Evolutionary conservation across 2,113 vertebrate species (phyloP).

Genomic region (Cardinalis cardinalis): DNA sequence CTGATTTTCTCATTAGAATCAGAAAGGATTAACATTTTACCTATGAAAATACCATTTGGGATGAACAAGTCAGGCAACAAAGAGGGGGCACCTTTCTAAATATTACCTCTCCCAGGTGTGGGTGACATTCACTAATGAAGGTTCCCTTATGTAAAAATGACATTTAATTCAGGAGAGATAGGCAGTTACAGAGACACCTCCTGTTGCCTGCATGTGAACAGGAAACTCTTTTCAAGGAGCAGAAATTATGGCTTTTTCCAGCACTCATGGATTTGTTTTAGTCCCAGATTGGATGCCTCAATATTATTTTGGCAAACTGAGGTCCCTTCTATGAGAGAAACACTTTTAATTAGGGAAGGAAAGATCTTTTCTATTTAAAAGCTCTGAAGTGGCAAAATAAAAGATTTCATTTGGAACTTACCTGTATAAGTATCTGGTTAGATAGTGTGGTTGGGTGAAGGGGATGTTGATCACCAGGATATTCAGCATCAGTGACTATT

Average conservation of each 20-base stretch:
- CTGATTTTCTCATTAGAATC: neutral
- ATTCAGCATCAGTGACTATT: neutral
- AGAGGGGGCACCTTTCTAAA: neutral
- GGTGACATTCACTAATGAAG: conserved; percentile 38
- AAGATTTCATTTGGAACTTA: neutral
- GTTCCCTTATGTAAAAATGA: conserved; percentile 39
- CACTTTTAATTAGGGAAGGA: neutral
- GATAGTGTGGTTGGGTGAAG: neutral
- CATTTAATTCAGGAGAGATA: conserved; percentile 23
- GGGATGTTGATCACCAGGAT: neutral
- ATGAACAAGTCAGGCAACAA: neutral
- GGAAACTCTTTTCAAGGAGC: neutral
- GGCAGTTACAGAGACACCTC: neutral
- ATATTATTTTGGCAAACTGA: neutral
- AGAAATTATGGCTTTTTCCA: neutral
- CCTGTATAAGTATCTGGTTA: neutral
- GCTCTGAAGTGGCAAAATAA: neutral
- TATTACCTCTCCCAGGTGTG: conserved; percentile 24
- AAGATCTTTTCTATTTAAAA: neutral
- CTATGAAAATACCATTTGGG: neutral
- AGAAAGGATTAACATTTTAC: conserved; percentile 1
- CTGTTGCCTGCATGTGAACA: neutral
- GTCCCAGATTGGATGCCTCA: neutral
- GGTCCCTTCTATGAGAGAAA: neutral
- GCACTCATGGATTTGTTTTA: neutral